Evolutionary conservation across 2,113 vertebrate genomes (phyloP).

Genomic region (Macheiramphus alcinus): DNA sequence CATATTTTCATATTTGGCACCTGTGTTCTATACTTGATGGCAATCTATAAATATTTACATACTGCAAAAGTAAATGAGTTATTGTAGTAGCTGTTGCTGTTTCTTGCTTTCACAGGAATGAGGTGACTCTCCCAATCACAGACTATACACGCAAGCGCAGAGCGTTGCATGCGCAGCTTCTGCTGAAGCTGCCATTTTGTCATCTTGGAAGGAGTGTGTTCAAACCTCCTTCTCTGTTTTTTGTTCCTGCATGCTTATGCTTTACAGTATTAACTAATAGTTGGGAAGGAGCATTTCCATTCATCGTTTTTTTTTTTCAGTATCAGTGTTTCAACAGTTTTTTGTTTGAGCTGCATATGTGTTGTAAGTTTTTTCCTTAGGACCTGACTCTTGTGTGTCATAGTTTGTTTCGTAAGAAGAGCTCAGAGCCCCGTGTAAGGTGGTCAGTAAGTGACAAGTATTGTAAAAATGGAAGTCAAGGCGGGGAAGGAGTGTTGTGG

Average conservation of each 20-base stretch:
- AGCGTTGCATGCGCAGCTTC: background rate
- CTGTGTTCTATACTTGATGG: background rate
- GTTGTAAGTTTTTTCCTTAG: background rate
- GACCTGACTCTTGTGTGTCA: background rate
- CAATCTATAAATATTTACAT: slow-evolving; percentile 46
- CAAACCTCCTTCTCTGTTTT: background rate
- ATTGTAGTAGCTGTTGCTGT: background rate
- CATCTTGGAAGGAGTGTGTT: background rate
- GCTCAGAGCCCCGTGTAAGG: background rate
- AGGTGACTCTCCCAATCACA: background rate
- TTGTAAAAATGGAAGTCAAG: background rate
- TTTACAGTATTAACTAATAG: background rate
- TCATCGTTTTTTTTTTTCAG: background rate
- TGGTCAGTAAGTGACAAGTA: background rate
- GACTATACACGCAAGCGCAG: background rate
- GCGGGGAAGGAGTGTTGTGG: background rate
- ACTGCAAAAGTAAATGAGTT: background rate
- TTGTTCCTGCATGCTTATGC: background rate
- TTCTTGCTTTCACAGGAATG: background rate
- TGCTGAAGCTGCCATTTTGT: slow-evolving; percentile 13
- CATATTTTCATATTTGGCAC: slow-evolving; percentile 24
- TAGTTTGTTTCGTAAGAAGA: background rate
- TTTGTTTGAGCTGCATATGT: background rate
- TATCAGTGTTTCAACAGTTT: background rate
- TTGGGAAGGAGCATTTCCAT: background rate